Base-by-base conservation (phyloP, 2,113 vertebrate genomes). In the Sarotherodon lohbergeri region DNA sequence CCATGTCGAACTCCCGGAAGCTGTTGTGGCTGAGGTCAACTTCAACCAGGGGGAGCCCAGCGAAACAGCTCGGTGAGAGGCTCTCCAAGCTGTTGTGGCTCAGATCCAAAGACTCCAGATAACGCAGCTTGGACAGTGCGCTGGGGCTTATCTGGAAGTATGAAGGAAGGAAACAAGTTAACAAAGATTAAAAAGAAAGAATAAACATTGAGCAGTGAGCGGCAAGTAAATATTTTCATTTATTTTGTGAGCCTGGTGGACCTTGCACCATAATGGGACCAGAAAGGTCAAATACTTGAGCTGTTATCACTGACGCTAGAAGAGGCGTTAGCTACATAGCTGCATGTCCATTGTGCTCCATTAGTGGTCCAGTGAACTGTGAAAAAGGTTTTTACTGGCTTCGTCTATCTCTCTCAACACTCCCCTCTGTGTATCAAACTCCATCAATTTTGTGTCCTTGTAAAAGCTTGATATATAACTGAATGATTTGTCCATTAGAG, bases 51-150 rank as follows among this genome's bases (percentile, higher is more conserved):
- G 97, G 97, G 2, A 97, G 97, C 71, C 97, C 97, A 22, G 97
- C 96, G 94, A 99, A 98, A 85, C 96, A 97, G 5, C 96, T 94
- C 0, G 96, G 95, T 0, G 96, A 94, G 27, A 99, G 96, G 80
- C 90, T 93, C 29, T 97, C 96, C 91, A 99, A 90, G 61, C 93
- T 93, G 24, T 99, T 99, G 91, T 98, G 97, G 94, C 98, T 99
- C 83, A 99, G 95, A 91, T 99, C 98, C 36, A 99, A 95, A 1
- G 97, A 97, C 94, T 99, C 98, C 63, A 99, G 96, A 92, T 99
- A 99, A 68, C 98, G 97, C 41, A 99, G 97, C 84, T 97, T 97
- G 56, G 97, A 98, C 92, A 99, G 97, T 1, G 98, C 96, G 3
- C 95, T 95, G 71, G 97, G 95, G 4, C 96, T 94, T 16, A 95